phyloP scores from a whole-genome alignment of 2,888 invertebrate species.

The Noctua fimbriata region DNA sequence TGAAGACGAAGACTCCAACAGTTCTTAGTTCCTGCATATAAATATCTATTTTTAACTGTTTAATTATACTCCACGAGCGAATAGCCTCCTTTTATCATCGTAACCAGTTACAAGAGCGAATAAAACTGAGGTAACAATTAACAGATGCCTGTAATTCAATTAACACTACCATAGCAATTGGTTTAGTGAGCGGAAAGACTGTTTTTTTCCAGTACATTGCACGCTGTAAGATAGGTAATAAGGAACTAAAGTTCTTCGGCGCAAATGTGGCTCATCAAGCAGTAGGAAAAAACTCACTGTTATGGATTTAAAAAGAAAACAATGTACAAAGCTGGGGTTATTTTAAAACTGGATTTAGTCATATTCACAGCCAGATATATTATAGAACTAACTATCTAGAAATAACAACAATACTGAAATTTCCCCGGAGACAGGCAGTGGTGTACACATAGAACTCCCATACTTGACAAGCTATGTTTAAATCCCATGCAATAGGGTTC shows the following conservation, averaged over 20 bases:
- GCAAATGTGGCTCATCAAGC: not conserved
- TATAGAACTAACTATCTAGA: not conserved
- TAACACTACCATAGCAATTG: slow-evolving; percentile 30
- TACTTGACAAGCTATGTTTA: not conserved
- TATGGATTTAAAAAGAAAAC: not conserved
- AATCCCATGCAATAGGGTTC: not conserved
- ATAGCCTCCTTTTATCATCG: not conserved
- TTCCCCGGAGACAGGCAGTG: not conserved
- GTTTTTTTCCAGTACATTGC: not conserved
- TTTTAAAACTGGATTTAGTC: not conserved
- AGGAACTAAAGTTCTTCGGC: not conserved
- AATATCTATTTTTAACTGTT: not conserved
- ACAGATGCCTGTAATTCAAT: slow-evolving; percentile 41
- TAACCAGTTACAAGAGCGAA: slow-evolving; percentile 28
- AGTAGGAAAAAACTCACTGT: not conserved
- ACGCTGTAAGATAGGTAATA: slow-evolving; percentile 4
- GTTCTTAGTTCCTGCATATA: not conserved
- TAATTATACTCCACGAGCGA: not conserved
- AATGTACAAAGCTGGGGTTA: not conserved
- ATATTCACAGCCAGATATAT: not conserved
- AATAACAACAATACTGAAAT: not conserved
- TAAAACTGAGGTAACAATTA: slow-evolving; percentile 41
- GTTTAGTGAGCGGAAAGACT: slow-evolving; percentile 7
- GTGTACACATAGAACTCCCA: not conserved
- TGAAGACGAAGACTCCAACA: no score